phyloP scores from a whole-genome alignment of 2,113 vertebrate species.

The Scomber scombrus region DNA sequence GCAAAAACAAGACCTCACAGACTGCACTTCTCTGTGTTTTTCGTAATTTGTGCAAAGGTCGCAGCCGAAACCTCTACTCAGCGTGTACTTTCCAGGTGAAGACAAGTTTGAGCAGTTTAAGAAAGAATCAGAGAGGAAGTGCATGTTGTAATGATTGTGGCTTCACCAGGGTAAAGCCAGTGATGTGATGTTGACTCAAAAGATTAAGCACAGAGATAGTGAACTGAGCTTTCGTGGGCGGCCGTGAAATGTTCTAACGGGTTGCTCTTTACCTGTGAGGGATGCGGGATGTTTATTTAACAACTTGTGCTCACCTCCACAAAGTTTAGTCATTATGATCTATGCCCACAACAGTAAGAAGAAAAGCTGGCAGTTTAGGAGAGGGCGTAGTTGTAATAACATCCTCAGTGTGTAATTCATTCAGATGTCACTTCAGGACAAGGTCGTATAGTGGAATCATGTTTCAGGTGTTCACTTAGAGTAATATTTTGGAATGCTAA shows the following conservation, averaged over 20 bases:
- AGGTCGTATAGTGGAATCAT: too few species aligned
- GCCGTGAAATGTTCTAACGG: too few species aligned
- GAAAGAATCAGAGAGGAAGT: slow-evolving; percentile 12
- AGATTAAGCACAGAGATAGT: not conserved
- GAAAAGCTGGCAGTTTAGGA: not conserved
- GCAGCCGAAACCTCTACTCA: not conserved
- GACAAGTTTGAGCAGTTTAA: slow-evolving; percentile 24
- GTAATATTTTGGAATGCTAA: too few species aligned
- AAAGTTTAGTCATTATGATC: slow-evolving; percentile 2
- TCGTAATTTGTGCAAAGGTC: slow-evolving; percentile 11
- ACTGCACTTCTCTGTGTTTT: slow-evolving; percentile 1
- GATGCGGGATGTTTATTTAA: not conserved
- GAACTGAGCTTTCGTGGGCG: not conserved
- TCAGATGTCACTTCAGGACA: not conserved
- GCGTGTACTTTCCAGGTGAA: slow-evolving; percentile 8
- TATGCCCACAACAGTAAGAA: not conserved
- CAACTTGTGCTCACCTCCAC: not conserved
- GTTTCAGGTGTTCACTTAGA: too few species aligned
- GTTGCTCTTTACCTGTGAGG: not conserved
- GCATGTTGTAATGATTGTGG: slow-evolving; percentile 7
- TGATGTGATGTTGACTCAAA: slow-evolving; percentile 3
- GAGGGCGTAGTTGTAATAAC: slow-evolving; percentile 13
- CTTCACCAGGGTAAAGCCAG: not conserved
- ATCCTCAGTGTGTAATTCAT: not conserved
- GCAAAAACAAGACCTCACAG: slow-evolving; percentile 43